Evolutionary conservation across 2,888 invertebrate genomes (phyloP).

Genomic region (Philopedon plagiatum): DNA sequence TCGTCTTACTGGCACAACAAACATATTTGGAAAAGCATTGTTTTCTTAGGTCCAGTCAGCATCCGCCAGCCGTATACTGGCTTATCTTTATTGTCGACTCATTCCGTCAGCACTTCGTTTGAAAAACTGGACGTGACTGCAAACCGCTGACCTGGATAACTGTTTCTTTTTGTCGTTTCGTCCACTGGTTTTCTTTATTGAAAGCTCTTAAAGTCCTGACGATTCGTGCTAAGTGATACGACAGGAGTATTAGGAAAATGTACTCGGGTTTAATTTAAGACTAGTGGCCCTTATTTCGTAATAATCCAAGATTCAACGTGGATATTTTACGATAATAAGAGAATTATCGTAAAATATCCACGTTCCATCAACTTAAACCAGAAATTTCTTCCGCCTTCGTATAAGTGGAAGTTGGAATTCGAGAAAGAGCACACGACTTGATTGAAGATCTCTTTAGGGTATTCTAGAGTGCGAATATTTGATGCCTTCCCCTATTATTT

Average conservation of each 20-base stretch:
- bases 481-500: no score
- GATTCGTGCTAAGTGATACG: constrained; percentile 56
- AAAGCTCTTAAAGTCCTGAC: constrained; percentile 52
- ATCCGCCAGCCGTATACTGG: not conserved
- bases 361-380: no score
- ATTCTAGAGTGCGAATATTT: no score
- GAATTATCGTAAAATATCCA: no score
- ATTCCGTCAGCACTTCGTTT: constrained; percentile 33
- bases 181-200: constrained; percentile 39
- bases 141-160: constrained; percentile 58
- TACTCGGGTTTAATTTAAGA: constrained; percentile 30
- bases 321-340: not conserved
- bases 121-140: constrained; percentile 57
- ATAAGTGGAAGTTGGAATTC: no score
- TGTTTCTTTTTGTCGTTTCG: constrained; percentile 40
- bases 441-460: no score
- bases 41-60: constrained; percentile 15
- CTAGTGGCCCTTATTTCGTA: not conserved
- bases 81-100: constrained; percentile 26
- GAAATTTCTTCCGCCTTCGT: no score
- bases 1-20: no score
- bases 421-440: no score
- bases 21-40: constrained; percentile 5
- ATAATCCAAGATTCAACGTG: not conserved
- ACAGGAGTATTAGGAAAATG: constrained; percentile 56